These are phyloP conservation scores for Pocota personata DNA, from an alignment of 2,888 invertebrate species.

Conservation along the genomic window DNA sequence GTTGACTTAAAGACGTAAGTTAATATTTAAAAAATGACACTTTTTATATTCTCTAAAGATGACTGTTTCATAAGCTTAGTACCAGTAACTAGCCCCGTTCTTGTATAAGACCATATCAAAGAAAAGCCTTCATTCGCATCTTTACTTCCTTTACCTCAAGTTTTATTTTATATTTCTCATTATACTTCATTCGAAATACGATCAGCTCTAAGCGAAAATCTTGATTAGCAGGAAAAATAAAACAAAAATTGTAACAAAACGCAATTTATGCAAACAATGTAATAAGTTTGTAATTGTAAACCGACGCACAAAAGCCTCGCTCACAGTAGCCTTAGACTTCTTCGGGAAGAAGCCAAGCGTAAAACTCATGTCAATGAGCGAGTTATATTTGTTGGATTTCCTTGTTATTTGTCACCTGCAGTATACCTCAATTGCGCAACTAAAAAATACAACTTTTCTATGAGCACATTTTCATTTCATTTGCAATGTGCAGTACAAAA, in stretches of 20 bases:
- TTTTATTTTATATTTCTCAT: constrained; percentile 1
- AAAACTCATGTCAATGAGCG: constrained; percentile 57
- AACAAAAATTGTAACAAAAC: constrained; percentile 17
- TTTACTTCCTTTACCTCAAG: constrained; percentile 38
- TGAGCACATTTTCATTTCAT: constrained; percentile 67
- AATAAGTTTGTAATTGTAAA: constrained; percentile 46
- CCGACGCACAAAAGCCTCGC: background rate
- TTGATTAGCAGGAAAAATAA: constrained; percentile 51
- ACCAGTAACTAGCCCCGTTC: background rate
- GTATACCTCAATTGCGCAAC: constrained; percentile 53
- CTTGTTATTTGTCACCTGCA: constrained; percentile 33
- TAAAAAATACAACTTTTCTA: constrained; percentile 37
- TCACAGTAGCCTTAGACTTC: constrained; percentile 40
- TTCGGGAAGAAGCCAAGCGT: constrained; percentile 59
- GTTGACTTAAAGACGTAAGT: too few relatives aligned
- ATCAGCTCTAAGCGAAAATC: constrained; percentile 50
- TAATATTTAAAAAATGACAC: too few relatives aligned
- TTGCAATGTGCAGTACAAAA: constrained; percentile 38
- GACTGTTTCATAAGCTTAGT: too few relatives aligned
- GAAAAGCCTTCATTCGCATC: constrained; percentile 55
- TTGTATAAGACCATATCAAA: constrained; percentile 19
- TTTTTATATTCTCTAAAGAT: too few relatives aligned
- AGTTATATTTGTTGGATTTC: constrained; percentile 32
- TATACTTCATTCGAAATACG: constrained; percentile 54
- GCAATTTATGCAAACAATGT: constrained; percentile 20